Percentiles rank a stretch among this genome's conserved stretches.
phyloP scores from a whole-genome alignment of 2,888 invertebrate species.

The Apotomis betuletana region DNA sequence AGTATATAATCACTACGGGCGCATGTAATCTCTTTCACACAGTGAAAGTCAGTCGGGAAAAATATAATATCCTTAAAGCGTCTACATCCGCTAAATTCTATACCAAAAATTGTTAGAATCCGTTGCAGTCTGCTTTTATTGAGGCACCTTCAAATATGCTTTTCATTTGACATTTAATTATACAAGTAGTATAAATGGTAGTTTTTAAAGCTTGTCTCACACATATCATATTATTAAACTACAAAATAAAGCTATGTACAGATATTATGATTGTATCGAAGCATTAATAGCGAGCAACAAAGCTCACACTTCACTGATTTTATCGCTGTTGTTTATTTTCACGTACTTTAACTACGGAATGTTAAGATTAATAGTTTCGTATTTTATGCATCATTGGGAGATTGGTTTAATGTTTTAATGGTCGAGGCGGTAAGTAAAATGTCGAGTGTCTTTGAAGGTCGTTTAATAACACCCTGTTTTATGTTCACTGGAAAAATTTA shows the following conservation, averaged over 20 bases:
- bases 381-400: constrained; percentile 27
- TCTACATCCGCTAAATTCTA: too few relatives aligned
- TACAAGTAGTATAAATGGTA: too few relatives aligned
- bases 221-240: not conserved
- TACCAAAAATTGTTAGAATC: too few relatives aligned
- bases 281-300: not conserved
- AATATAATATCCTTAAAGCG: too few relatives aligned
- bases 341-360: constrained; percentile 18
- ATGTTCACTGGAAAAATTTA: constrained; percentile 9
- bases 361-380: constrained; percentile 36
- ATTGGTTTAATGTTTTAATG: constrained; percentile 32
- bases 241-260: not conserved
- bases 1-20: too few relatives aligned
- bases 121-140: too few relatives aligned
- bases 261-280: too few relatives aligned
- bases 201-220: too few relatives aligned
- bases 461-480: constrained; percentile 14
- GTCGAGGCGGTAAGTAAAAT: constrained; percentile 15
- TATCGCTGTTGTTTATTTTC: constrained; percentile 37
- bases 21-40: too few relatives aligned
- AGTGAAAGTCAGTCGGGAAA: too few relatives aligned
- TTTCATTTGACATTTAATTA: too few relatives aligned
- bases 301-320: constrained; percentile 18
- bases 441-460: constrained; percentile 16
- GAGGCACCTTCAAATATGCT: too few relatives aligned